phyloP scores from a whole-genome alignment of 2,113 vertebrate genomes.

The Strigops habroptila region DNA sequence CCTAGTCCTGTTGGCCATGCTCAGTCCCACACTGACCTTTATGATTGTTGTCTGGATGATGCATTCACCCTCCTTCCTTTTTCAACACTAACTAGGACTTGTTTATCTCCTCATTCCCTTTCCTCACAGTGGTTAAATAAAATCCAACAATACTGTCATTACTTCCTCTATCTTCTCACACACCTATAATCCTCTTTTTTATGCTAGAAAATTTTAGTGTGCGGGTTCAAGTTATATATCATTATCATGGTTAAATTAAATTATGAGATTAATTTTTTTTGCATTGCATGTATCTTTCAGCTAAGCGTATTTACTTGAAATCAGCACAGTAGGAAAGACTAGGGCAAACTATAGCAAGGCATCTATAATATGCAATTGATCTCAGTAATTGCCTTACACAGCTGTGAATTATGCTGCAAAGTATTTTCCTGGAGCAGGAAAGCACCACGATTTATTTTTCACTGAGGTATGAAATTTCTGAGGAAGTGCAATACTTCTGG shows the following conservation, averaged over 20 bases:
- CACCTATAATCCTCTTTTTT: not conserved
- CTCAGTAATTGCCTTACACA: conserved; percentile 57
- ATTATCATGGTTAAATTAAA: conserved; percentile 16
- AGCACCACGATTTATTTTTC: conserved; percentile 48
- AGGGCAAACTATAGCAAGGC: not conserved
- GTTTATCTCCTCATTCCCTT: not conserved
- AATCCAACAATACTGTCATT: not conserved
- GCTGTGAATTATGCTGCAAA: conserved; percentile 58
- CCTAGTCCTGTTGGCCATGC: not conserved
- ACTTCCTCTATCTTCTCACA: not conserved
- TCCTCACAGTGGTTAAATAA: not conserved
- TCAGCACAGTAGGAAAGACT: conserved; percentile 9
- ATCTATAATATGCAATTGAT: conserved; percentile 20
- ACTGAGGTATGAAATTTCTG: conserved; percentile 32
- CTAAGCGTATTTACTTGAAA: conserved; percentile 29
- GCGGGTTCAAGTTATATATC: not conserved
- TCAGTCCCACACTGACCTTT: not conserved
- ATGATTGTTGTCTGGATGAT: not conserved
- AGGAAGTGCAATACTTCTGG: not conserved
- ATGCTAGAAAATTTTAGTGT: not conserved
- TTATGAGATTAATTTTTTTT: conserved; percentile 44
- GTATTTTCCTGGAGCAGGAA: conserved; percentile 46
- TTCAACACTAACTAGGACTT: not conserved
- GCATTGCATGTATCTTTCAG: conserved; percentile 34
- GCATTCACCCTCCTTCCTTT: not conserved